A percentile compares a stretch with the other conserved stretches of the same genome.
These are phyloP conservation scores for Ibycter americanus DNA, from an alignment of 2,797 vertebrate species.

Conservation along the genomic window DNA sequence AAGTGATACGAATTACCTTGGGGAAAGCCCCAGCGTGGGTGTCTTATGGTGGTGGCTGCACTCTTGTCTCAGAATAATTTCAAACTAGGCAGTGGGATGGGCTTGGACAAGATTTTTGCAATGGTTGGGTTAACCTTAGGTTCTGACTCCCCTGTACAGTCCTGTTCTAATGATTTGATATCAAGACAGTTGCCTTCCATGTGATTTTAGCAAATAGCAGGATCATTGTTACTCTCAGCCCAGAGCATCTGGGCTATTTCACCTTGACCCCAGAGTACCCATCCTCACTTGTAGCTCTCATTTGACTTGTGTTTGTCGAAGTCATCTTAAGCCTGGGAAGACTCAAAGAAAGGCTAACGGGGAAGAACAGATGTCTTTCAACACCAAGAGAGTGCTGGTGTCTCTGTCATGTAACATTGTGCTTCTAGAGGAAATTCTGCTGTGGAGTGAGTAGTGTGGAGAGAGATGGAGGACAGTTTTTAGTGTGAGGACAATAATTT, in stretches of 20 bases:
- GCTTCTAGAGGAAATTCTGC: not conserved
- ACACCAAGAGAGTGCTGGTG: not conserved
- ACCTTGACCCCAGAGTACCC: not conserved
- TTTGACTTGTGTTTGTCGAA: not conserved
- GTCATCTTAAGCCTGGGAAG: not conserved
- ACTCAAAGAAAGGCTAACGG: not conserved
- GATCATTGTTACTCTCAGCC: not conserved
- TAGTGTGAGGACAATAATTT: rapidly evolving
- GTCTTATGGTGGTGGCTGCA: not conserved
- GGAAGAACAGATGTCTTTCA: not conserved
- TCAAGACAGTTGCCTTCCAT: not conserved
- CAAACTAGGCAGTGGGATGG: not conserved
- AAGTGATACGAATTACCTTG: not conserved
- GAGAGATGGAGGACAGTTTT: not conserved
- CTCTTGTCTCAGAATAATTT: not conserved
- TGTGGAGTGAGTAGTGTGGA: not conserved
- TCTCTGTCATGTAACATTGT: not conserved
- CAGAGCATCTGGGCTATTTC: not conserved
- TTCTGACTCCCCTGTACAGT: not conserved
- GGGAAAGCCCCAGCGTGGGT: not conserved
- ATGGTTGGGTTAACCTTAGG: not conserved
- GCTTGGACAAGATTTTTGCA: not conserved
- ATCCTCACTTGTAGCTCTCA: not conserved
- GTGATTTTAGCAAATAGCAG: not conserved
- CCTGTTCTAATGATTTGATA: not conserved